Base-by-base conservation (phyloP, 1,140 invertebrate species). In the Drosophila pseudoananassae region DNA sequence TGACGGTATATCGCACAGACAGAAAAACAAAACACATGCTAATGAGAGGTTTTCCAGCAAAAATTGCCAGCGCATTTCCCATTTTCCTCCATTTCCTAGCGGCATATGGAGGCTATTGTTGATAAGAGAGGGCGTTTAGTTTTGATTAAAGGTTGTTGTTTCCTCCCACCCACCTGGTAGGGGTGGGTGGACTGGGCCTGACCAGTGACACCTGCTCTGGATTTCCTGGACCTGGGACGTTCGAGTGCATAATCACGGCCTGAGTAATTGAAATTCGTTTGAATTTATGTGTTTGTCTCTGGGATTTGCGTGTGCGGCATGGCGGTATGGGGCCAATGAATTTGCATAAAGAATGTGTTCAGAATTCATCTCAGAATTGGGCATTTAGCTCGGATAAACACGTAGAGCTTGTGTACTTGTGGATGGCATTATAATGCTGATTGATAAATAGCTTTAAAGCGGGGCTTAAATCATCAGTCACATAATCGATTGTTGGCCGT, bases 211-310 rank as follows among this genome's bases (percentile, higher is more conserved):
- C 82, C 81, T 84, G 82, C 29, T 36, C 36, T 7, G 33, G 45
- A 17, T 33, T 38, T 12, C 15, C 15, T 43, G 17, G 27, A 60
- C 33, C 25, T 36, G 10, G 10, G 12, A n/a, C 10, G 27, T 15
- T 14, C 25, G 40, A 56, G 57, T 65, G 46, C 71, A 51, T 69
- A 84, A 84, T 84, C 76, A 76, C 74, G 58, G 81, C 51, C 51
- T 73, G 65, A 63, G 60, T 57, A 85, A 85, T 81, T 71, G 63
- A 75, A 87, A 71, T 85, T 87, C 82, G 33, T 29, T 15, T 20
- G 64, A 85, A 81, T 87, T 61, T 54, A 50, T 40, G 53, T 57
- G 66, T 65, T 55, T 68, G 61, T 33, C 43, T 50, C 15, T 25
- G 10, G 33, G 17, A 68, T 53, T 52, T 65, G 47, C 8, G 10